Conservation (phyloP, 1,140 invertebrate species). For the Hylaeus volcanicus region DNA sequence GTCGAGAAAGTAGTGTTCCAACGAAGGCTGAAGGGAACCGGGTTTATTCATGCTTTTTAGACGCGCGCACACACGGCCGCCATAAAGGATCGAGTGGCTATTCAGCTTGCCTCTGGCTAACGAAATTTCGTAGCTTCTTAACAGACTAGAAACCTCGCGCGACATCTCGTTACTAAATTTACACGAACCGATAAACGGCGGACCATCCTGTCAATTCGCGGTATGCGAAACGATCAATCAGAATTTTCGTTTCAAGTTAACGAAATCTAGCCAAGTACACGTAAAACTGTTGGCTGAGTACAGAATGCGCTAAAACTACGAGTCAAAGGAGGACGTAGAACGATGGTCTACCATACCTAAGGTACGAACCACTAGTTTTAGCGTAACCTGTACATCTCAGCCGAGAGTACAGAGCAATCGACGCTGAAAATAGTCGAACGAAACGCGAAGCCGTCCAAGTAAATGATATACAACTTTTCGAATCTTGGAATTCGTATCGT, state of each 20-base stretch:
- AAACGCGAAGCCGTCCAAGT: background rate
- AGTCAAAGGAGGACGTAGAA: too few species aligned
- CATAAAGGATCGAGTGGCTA: constrained; percentile 33
- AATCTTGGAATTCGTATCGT: background rate
- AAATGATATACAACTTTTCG: background rate
- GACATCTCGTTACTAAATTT: constrained; percentile 23
- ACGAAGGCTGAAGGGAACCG: background rate
- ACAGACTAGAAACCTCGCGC: background rate
- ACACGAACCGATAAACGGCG: background rate
- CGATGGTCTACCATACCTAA: too few species aligned
- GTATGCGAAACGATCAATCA: background rate
- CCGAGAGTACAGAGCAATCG: background rate
- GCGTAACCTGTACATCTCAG: background rate
- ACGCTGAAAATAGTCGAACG: background rate
- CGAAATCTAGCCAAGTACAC: too few species aligned
- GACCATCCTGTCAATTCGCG: background rate
- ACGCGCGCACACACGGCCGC: background rate
- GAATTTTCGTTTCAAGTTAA: background rate
- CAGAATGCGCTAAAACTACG: too few species aligned
- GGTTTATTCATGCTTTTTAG: constrained; percentile 30
- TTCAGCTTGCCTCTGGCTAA: constrained; percentile 20
- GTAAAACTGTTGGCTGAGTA: too few species aligned
- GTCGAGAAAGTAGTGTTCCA: constrained; percentile 10
- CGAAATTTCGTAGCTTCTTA: constrained; percentile 34
- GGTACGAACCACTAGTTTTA: too few species aligned